phyloP scores from a whole-genome alignment of 2,113 vertebrate genomes.

The Chiloscyllium plagiosum region DNA sequence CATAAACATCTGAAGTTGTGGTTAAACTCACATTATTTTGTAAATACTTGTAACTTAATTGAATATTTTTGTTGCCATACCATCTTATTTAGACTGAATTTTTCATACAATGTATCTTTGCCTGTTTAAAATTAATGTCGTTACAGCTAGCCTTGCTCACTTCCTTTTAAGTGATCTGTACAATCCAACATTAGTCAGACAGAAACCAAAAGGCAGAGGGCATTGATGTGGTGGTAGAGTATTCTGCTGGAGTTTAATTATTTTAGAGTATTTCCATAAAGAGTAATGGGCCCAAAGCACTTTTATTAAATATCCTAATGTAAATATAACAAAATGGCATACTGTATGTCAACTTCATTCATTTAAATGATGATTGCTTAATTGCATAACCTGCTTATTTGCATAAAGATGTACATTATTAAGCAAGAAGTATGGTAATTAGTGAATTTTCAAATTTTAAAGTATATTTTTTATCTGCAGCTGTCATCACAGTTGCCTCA shows the following conservation, averaged over 20 bases:
- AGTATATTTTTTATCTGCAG: conserved; percentile 35
- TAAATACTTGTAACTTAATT: neutral
- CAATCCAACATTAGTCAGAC: conserved; percentile 9
- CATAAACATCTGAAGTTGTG: neutral
- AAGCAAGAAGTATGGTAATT: conserved; percentile 37
- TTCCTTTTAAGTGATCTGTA: neutral
- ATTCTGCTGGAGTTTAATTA: conserved; percentile 29
- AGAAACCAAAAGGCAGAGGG: conserved; percentile 9
- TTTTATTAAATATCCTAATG: conserved; percentile 36
- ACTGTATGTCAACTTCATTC: conserved; percentile 35
- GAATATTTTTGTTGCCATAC: neutral
- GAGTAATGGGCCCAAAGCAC: conserved; percentile 34
- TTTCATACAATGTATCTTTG: neutral
- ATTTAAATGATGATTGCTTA: conserved; percentile 36
- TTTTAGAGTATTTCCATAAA: conserved; percentile 34
- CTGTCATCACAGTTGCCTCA: neutral
- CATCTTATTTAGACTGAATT: neutral
- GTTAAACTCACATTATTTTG: conserved; percentile 15
- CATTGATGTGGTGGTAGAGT: conserved; percentile 14
- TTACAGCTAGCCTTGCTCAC: neutral
- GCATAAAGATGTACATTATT: conserved; percentile 37
- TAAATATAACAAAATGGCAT: conserved; percentile 28
- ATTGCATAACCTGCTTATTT: conserved; percentile 36
- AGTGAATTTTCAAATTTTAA: conserved; percentile 36
- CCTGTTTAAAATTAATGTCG: neutral